phyloP scores from a whole-genome alignment of 2,888 invertebrate genomes.

The Yponomeuta malinellus region DNA sequence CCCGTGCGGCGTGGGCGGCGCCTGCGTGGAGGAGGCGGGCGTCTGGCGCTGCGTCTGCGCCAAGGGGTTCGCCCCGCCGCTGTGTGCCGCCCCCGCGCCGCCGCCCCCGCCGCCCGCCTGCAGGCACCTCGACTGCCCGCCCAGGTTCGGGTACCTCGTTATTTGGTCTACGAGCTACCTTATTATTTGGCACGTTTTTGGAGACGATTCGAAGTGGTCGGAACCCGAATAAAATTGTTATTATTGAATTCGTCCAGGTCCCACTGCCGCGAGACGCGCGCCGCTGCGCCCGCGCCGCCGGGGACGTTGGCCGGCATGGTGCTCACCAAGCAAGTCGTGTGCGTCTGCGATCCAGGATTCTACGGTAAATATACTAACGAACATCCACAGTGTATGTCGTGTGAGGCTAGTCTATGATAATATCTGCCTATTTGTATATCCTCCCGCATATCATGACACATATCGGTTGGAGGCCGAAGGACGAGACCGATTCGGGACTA shows the following conservation, averaged over 20 bases:
- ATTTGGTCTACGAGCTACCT: too few relatives aligned
- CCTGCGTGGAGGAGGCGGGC: conserved; percentile 77
- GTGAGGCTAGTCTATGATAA: too few relatives aligned
- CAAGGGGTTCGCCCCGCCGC: conserved; percentile 66
- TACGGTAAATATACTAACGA: conserved; percentile 52
- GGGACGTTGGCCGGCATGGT: conserved; percentile 42
- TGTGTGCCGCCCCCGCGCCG: conserved; percentile 62
- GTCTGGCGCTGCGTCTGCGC: conserved; percentile 83
- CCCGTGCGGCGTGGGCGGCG: conserved; percentile 86
- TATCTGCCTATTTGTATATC: too few relatives aligned
- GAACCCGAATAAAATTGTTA: background rate
- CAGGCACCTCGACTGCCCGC: conserved; percentile 75
- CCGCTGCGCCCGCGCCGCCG: conserved; percentile 21
- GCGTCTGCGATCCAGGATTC: conserved; percentile 80
- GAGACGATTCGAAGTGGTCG: too few relatives aligned
- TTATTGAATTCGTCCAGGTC: background rate
- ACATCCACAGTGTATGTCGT: background rate
- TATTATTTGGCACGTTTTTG: too few relatives aligned
- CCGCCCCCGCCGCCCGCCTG: conserved; percentile 61
- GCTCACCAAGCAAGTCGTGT: conserved; percentile 60
- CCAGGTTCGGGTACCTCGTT: conserved; percentile 23
- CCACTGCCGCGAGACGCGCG: background rate
- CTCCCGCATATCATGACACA: too few relatives aligned
- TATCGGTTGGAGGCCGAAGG: too few relatives aligned
- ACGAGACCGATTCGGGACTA: too few relatives aligned